These are phyloP conservation scores for Ephestia elutella DNA, from an alignment of 1,140 invertebrate genomes.

Conservation along the genomic window DNA sequence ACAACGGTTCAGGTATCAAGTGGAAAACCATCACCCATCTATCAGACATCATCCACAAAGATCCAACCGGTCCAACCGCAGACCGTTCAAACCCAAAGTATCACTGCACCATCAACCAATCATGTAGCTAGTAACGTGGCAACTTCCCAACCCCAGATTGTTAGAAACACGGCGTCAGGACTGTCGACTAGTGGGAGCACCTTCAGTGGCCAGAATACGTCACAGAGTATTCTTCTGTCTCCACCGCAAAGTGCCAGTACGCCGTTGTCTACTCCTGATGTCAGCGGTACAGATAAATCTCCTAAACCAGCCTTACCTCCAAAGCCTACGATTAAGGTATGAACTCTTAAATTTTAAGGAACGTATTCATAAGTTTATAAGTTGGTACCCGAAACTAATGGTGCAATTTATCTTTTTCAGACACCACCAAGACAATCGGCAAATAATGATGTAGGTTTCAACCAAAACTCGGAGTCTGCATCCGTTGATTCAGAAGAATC, in stretches of 20 bases:
- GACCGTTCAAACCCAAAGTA: conserved; percentile 75
- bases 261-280: conserved; percentile 74
- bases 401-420: conserved; percentile 32
- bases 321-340: conserved; percentile 78
- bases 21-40: conserved; percentile 83
- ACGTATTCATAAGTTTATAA: background rate
- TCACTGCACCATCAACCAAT: conserved; percentile 55
- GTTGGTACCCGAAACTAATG: background rate
- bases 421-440: conserved; percentile 66
- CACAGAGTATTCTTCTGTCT: conserved; percentile 71
- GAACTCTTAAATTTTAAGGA: background rate
- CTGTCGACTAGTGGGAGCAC: conserved; percentile 50
- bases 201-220: conserved; percentile 59
- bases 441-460: conserved; percentile 46
- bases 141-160: conserved; percentile 67
- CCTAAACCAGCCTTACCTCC: conserved; percentile 83
- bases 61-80: conserved; percentile 87
- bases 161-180: conserved; percentile 68
- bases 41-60: conserved; percentile 87
- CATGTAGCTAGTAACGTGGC: conserved; percentile 61
- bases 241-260: conserved; percentile 77
- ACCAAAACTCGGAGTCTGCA: conserved; percentile 37
- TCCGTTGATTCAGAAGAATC: conserved; percentile 46
- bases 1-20: conserved; percentile 79
- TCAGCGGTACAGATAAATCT: conserved; percentile 70